Evolutionary conservation across 2,113 vertebrate genomes (phyloP).

Genomic region (Capreolus pygargus): DNA sequence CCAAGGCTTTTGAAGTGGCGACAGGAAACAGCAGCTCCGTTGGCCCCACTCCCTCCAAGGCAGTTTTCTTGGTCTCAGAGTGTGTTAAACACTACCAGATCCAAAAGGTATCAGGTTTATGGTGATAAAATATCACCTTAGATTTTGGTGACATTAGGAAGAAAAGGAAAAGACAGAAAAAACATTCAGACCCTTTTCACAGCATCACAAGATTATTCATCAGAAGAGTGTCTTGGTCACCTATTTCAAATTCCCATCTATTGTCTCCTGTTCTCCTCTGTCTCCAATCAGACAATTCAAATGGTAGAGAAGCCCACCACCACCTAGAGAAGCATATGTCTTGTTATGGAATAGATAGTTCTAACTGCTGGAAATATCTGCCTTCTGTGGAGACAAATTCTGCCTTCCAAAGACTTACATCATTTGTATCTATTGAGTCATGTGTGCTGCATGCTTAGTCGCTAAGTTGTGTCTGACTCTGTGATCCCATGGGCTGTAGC

Average conservation of each 20-base stretch:
- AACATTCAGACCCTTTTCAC: neutral
- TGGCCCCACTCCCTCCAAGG: neutral
- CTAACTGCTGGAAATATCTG: neutral
- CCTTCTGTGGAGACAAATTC: neutral
- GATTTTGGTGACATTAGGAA: neutral
- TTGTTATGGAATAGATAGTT: neutral
- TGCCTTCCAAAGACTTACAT: neutral
- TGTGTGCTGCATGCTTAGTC: neutral
- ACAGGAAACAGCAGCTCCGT: constrained; percentile 19
- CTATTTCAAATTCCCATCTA: neutral
- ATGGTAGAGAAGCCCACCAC: neutral
- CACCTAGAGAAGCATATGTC: neutral
- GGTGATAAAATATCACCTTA: neutral
- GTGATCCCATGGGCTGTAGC: neutral
- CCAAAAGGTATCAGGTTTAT: neutral
- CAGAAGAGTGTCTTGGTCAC: neutral
- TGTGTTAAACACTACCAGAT: constrained; percentile 46
- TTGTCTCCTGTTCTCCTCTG: neutral
- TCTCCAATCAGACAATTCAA: neutral
- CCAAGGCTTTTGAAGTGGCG: constrained; percentile 29
- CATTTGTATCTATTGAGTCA: neutral
- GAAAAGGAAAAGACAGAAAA: neutral
- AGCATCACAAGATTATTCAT: neutral
- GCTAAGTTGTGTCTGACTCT: neutral
- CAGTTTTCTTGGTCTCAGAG: neutral